Percentiles rank a stretch among this genome's conserved stretches.
Evolutionary conservation across 2,113 vertebrate genomes (phyloP).

Genomic region (Psammodynastes pulverulentus): DNA sequence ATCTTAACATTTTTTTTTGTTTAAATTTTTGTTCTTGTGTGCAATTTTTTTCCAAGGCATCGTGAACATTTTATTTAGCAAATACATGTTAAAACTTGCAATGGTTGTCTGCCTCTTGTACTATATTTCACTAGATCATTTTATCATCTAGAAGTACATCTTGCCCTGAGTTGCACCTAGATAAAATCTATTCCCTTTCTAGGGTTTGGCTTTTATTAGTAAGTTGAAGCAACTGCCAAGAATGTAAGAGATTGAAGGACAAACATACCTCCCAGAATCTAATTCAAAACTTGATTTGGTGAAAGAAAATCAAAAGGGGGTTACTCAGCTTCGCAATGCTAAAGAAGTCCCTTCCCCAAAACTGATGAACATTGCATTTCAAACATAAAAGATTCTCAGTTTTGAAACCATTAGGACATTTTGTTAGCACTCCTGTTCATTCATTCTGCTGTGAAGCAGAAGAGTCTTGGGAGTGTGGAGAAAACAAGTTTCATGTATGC

Average conservation of each 20-base stretch:
- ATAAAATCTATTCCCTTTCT: background rate
- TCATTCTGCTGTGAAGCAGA: background rate
- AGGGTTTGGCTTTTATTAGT: background rate
- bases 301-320: background rate
- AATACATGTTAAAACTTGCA: conserved; percentile 1
- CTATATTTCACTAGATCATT: background rate
- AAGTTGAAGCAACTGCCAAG: conserved; percentile 1
- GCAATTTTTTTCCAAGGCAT: background rate
- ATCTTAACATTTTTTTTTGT: background rate
- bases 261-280: background rate
- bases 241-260: background rate
- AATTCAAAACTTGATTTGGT: background rate
- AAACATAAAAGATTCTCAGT: background rate
- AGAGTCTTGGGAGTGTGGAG: background rate
- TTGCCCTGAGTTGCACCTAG: background rate
- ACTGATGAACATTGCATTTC: background rate
- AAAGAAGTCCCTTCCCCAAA: background rate
- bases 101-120: background rate
- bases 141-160: background rate
- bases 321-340: background rate
- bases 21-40: background rate
- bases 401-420: background rate
- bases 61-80: background rate
- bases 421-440: background rate
- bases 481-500: background rate